Evolutionary conservation across 53 echinoderm and acorn worm genomes (phyloP).

Genomic region (Echinometra lucunter): DNA sequence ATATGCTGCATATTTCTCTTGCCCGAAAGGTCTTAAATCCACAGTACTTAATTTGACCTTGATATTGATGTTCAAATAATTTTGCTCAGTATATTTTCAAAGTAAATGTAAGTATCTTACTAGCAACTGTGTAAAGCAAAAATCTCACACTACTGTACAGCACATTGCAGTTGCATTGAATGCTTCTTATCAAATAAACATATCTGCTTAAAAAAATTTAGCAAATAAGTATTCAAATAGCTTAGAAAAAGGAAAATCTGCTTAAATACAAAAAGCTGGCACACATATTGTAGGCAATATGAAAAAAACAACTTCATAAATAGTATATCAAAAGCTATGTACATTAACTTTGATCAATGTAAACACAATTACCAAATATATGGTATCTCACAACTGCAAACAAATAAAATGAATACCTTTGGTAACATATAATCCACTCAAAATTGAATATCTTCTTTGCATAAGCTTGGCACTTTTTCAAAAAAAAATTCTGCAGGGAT

Average conservation of each 20-base stretch:
- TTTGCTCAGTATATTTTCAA: not conserved
- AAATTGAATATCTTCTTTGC: conserved; percentile 22
- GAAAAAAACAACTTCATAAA: conserved; percentile 37
- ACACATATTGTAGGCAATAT: conserved; percentile 59
- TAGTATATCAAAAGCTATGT: conserved; percentile 50
- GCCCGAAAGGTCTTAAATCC: too few relatives aligned
- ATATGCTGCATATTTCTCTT: too few relatives aligned
- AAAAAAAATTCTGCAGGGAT: conserved; percentile 8
- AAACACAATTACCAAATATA: not conserved
- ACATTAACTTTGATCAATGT: not conserved
- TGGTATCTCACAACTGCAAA: not conserved
- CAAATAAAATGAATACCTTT: conserved; percentile 32
- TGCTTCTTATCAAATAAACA: not conserved
- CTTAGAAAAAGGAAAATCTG: conserved; percentile 25
- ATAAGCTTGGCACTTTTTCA: conserved; percentile 27
- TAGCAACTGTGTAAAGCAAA: not conserved
- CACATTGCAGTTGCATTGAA: not conserved
- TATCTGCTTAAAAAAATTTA: conserved; percentile 18
- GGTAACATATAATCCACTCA: not conserved
- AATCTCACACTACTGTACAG: not conserved
- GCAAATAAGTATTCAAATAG: conserved; percentile 3
- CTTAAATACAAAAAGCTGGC: conserved; percentile 59
- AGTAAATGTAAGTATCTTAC: not conserved
- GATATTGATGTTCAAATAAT: not conserved
- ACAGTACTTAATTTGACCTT: not conserved